These are phyloP conservation scores for Callospermophilus lateralis DNA, from an alignment of 2,113 vertebrate species.

Conservation along the genomic window DNA sequence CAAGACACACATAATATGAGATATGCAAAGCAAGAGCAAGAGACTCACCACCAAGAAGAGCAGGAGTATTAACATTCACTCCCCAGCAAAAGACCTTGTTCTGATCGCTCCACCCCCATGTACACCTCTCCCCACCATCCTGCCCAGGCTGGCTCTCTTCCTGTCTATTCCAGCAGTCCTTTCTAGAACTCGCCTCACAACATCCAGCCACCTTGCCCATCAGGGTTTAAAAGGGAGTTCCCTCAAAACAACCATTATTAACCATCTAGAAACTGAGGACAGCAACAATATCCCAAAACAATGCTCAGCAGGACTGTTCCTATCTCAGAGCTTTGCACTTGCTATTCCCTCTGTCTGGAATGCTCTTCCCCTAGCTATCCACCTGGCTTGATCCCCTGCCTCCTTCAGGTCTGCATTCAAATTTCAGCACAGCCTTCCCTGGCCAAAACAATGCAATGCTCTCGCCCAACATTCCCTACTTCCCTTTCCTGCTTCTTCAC, in stretches of 20 bases:
- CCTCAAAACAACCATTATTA: neutral
- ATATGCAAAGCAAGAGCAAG: neutral
- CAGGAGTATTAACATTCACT: neutral
- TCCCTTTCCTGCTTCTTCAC: neutral
- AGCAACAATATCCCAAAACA: neutral
- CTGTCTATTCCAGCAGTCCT: neutral
- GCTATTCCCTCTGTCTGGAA: conserved; percentile 11
- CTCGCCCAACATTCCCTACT: neutral
- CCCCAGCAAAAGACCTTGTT: neutral
- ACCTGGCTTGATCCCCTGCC: neutral
- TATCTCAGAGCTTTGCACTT: neutral
- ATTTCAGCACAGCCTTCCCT: neutral
- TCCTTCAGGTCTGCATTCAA: neutral
- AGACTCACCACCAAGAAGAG: neutral
- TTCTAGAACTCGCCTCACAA: conserved; percentile 41
- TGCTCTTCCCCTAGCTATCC: neutral
- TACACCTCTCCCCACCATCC: neutral
- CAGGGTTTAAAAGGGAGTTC: neutral
- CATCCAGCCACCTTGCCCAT: neutral
- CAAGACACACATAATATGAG: neutral
- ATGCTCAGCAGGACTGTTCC: neutral
- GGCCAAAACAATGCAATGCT: neutral
- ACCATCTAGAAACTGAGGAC: neutral
- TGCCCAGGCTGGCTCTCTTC: neutral
- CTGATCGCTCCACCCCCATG: neutral